These are phyloP conservation scores for Phalacrocorax brasilianus DNA, from an alignment of 2,113 vertebrate species.

Conservation along the genomic window DNA sequence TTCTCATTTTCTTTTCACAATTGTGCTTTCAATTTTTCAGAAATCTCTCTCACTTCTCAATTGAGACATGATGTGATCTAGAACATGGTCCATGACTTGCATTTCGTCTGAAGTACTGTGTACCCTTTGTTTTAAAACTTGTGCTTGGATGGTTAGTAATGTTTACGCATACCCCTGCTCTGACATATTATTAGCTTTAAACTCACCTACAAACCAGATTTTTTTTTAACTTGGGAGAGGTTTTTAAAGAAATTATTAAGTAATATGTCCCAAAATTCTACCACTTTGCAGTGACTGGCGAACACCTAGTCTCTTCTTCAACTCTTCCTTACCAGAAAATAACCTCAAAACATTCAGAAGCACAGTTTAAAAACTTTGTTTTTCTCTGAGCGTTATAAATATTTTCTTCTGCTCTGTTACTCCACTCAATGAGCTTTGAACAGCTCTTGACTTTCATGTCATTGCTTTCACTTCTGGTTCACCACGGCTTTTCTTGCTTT, in stretches of 20 bases:
- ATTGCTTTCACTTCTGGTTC: neutral
- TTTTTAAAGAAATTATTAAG: neutral
- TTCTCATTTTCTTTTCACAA: neutral
- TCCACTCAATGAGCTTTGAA: neutral
- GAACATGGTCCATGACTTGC: neutral
- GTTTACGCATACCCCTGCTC: rapidly evolving
- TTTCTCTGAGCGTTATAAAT: neutral
- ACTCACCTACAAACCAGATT: neutral
- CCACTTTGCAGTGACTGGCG: neutral
- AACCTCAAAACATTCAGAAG: neutral
- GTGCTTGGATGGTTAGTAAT: neutral
- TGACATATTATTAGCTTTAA: neutral
- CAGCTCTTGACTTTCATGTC: neutral
- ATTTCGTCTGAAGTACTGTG: neutral
- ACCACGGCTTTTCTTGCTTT: neutral
- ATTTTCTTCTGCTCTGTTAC: neutral
- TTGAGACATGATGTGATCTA: neutral
- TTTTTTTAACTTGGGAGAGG: no score
- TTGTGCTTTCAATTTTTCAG: neutral
- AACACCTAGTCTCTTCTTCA: neutral
- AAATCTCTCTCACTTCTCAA: neutral
- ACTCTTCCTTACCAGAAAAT: neutral
- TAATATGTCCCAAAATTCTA: neutral
- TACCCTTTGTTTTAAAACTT: neutral
- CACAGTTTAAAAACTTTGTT: neutral